Conservation (phyloP, 2,888 invertebrate genomes). For the Syrphus vitripennis region DNA sequence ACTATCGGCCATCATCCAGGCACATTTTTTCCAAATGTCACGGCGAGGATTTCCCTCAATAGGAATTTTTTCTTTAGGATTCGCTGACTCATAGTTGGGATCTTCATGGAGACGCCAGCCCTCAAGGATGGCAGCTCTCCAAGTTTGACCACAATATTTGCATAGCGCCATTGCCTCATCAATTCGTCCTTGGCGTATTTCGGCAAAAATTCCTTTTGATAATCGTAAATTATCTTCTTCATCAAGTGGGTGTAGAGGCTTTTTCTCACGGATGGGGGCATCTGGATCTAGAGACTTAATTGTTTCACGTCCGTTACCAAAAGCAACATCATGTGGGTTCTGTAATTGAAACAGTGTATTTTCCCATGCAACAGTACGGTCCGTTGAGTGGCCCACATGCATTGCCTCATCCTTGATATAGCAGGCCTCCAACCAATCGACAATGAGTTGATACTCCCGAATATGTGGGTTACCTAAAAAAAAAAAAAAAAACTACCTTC, state of each 20-base stretch:
- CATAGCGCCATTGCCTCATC: slow-evolving; percentile 92
- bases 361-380: slow-evolving; percentile 93
- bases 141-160: slow-evolving; percentile 92
- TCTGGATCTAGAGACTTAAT: slow-evolving; percentile 93
- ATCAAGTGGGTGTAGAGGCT: slow-evolving; percentile 92
- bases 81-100: slow-evolving; percentile 86
- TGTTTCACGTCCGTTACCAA: slow-evolving; percentile 83
- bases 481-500: background rate
- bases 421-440: slow-evolving; percentile 96
- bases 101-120: slow-evolving; percentile 95
- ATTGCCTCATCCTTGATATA: slow-evolving; percentile 83
- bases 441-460: slow-evolving; percentile 90
- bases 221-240: slow-evolving; percentile 88
- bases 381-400: slow-evolving; percentile 88
- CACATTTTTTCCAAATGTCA: slow-evolving; percentile 90
- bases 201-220: slow-evolving; percentile 84
- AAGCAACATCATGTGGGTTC: slow-evolving; percentile 83
- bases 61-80: slow-evolving; percentile 80
- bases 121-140: slow-evolving; percentile 94
- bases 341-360: slow-evolving; percentile 91
- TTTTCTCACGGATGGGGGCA: slow-evolving; percentile 90
- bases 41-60: slow-evolving; percentile 92
- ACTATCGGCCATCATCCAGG: slow-evolving; percentile 84
- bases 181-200: slow-evolving; percentile 92
- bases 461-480: slow-evolving; percentile 82